Evolutionary conservation across 53 echinoderm and acorn worm species (phyloP), one percentile per base, ranked within the genome.

Genomic region (Holothuria leucospilota): DNA sequence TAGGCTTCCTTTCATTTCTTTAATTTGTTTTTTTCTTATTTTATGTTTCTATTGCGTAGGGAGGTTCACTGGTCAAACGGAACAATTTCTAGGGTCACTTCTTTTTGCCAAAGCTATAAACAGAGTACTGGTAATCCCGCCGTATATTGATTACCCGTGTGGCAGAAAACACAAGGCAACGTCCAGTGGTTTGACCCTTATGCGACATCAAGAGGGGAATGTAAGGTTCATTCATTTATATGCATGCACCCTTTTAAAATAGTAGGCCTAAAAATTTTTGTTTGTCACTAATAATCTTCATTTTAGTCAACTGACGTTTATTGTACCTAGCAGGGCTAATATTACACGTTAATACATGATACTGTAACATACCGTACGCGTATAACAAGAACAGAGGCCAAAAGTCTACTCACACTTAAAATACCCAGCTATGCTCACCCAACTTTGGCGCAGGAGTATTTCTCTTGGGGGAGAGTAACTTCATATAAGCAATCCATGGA

Each of bases 71-170:
- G 95, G 95, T 24, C 99, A 99, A 80, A 89, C 88, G 62, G 99
- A 99, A 86, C 95, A 95, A 68, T 91, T 99, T 25, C 71, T 99
- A 46, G 92, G 93, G 12, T 59, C 94, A 27, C 63, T 99, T n/a
- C 81, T 61, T 23, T 99, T 99, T 87, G 92, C 99, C 20, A 95
- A 94, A 88, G 29, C 56, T 61, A 69, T 99, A 20, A 88, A 94
- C 77, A 88, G 99, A 79, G 89, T 94, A 30, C 78, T 99, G 58
- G 85, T 95, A n/a, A 69, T 94, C 25, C 99, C 99, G 52, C 90
- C 94, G 34, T 95, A 85, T 82, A 99, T 99, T 86, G 90, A 92
- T 87, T 99, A 99, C 78, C 99, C 99, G 6, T 99, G 99, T 72
- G 99, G 99, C 60, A 92, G 95, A n/a, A 99, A 95, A 88, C 84